phyloP scores from a whole-genome alignment of 2,797 vertebrate species.

The Coilia nasus region DNA sequence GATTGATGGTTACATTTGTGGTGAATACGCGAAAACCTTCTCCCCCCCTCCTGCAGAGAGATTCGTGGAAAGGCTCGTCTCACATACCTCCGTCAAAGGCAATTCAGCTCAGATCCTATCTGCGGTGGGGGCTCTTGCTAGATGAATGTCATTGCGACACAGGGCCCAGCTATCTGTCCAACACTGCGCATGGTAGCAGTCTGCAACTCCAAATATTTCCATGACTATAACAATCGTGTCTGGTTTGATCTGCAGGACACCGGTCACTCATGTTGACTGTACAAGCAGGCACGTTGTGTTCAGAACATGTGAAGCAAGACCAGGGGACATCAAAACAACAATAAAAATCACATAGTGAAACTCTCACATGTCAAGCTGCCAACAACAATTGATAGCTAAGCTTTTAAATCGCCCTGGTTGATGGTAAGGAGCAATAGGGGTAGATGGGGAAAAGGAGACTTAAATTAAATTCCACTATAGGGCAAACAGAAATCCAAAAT shows the following conservation, averaged over 20 bases:
- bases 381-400: neutral
- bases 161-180: neutral
- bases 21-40: neutral
- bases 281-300: neutral
- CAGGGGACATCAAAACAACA: neutral
- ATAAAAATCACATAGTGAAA: slow-evolving; percentile 12
- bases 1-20: slow-evolving; percentile 3
- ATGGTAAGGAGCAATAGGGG: neutral
- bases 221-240: neutral
- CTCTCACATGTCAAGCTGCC: neutral
- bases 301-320: neutral
- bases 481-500: neutral
- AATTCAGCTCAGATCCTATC: neutral
- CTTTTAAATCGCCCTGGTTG: neutral
- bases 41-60: neutral
- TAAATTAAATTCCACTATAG: neutral
- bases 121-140: neutral
- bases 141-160: neutral
- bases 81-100: neutral
- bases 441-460: neutral
- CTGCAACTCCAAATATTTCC: neutral
- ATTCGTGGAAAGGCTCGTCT: neutral
- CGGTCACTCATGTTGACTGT: neutral
- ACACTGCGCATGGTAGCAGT: neutral
- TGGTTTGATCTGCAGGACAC: neutral